Conservation (phyloP, 2,888 invertebrate species). For the Horisme vitalbata region DNA sequence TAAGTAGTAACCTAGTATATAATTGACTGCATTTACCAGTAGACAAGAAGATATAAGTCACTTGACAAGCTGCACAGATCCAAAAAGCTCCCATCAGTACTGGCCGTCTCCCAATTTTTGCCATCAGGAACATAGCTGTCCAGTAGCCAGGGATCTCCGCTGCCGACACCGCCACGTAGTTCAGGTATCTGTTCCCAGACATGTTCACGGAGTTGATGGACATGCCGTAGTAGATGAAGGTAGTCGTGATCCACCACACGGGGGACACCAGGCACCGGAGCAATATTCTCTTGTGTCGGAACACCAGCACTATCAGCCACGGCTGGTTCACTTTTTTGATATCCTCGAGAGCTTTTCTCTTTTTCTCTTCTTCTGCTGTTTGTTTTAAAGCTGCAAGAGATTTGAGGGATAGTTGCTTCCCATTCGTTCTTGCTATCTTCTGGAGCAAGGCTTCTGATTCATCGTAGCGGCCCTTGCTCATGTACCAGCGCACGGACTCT, state of each 20-base stretch:
- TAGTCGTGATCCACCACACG: conserved; percentile 85
- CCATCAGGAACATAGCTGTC: conserved; percentile 81
- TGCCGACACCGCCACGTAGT: conserved; percentile 83
- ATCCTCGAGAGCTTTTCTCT: conserved; percentile 38
- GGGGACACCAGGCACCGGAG: conserved; percentile 54
- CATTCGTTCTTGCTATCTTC: conserved; percentile 84
- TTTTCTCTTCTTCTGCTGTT: conserved; percentile 51
- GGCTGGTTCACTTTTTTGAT: conserved; percentile 45
- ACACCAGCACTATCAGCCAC: conserved; percentile 58
- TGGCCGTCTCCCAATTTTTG: conserved; percentile 81
- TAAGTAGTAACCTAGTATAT: too few species aligned
- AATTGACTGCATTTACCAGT: conserved; percentile 68
- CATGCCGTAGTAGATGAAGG: conserved; percentile 85
- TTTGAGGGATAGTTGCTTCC: conserved; percentile 56
- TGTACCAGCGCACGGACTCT: conserved; percentile 90
- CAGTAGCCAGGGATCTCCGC: conserved; percentile 87
- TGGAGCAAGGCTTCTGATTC: conserved; percentile 85
- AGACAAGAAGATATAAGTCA: conserved; percentile 81
- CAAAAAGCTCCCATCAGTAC: conserved; percentile 82
- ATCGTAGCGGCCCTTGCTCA: conserved; percentile 86
- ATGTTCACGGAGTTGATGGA: conserved; percentile 85
- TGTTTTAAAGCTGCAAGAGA: conserved; percentile 51
- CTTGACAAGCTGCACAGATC: conserved; percentile 81
- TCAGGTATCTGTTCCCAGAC: conserved; percentile 84
- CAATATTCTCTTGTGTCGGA: conserved; percentile 52